Conservation (phyloP, 2,113 vertebrate genomes). For the Rhinogobius similis region DNA sequence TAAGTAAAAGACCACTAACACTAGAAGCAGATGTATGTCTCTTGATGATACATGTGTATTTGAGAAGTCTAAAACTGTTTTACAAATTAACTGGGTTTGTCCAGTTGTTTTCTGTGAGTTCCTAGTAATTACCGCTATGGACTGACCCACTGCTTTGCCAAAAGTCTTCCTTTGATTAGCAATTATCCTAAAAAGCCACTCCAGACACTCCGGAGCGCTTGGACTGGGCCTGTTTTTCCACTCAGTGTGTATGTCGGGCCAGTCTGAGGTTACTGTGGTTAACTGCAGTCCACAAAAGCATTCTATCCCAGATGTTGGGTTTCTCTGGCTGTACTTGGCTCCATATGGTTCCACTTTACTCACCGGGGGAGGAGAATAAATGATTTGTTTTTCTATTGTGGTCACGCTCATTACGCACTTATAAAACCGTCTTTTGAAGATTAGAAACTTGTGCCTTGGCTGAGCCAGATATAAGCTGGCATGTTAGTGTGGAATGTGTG, state of each 20-base stretch:
- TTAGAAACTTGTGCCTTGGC: conserved; percentile 68
- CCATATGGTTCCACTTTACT: conserved; percentile 75
- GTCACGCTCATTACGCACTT: conserved; percentile 75
- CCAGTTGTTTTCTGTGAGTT: conserved; percentile 64
- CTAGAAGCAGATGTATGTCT: neutral
- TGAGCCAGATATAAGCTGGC: conserved; percentile 70
- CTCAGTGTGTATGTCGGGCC: conserved; percentile 57
- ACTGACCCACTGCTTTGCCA: conserved; percentile 53
- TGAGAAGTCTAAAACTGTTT: conserved; percentile 44
- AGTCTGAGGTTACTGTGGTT: conserved; percentile 61
- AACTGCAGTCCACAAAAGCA: conserved; percentile 58
- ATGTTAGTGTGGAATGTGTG: conserved; percentile 68
- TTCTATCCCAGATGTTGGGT: conserved; percentile 75
- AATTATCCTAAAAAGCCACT: conserved; percentile 67
- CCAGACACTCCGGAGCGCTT: conserved; percentile 49
- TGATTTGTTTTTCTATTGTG: conserved; percentile 79
- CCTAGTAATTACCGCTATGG: conserved; percentile 69
- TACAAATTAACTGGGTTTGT: conserved; percentile 45
- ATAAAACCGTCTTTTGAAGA: conserved; percentile 78
- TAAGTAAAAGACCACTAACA: neutral
- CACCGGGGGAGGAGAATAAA: conserved; percentile 73
- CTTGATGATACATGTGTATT: conserved; percentile 4
- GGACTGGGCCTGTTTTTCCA: conserved; percentile 64
- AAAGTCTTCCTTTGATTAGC: conserved; percentile 74
- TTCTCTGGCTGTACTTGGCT: conserved; percentile 49